Base-by-base conservation (phyloP, 2,113 vertebrate species). In the Spizaetus ornatus region DNA sequence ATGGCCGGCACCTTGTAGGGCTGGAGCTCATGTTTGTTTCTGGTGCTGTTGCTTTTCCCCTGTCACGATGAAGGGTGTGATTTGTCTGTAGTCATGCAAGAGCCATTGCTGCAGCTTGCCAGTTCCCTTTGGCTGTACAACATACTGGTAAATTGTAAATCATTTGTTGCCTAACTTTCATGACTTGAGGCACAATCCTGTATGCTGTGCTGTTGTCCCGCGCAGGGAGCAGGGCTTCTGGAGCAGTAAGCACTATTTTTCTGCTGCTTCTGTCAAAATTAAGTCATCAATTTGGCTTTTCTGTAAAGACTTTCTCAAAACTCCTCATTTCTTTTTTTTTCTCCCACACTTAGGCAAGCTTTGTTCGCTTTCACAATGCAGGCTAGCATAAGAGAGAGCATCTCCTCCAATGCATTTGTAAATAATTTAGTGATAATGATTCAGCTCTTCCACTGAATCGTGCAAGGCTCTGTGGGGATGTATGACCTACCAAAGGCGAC, bases 51-150 rank as follows among this genome's bases (percentile, higher is more conserved):
- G 40, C 43, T 83, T 91, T 63, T 77, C 25, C 23, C n/a, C 13
- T 2, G 0, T 16, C 13, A 16, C 0, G 0, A 4, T 15, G 47
- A 32, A 25, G 82, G 53, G 16, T 70, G 70, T 50, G 34, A 19
- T 43, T 43, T 65, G 73, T 34, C 78, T 63, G 20, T 23, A 47
- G 58, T 40, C 19, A 0, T 7, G 5, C 8, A 36, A 29, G 42
- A 89, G 69, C 66, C 36, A 2, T n/a, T 7, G 31, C 40, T 47
- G 66, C 71, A 56, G 53, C 32, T 59, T 78, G 50, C 63, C 32
- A 7, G 15, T 48, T 86, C 52, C 73, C 50, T 58, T 55, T 47
- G 72, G 43, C 38, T 81, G n/a, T 63, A 25, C n/a, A 66, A 2
- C 2, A 0, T 34, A 7, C 63, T 2, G 9, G 19, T 62, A 69